Evolutionary conservation across 2,888 invertebrate genomes (phyloP).

Genomic region (Stomorhina lunata): DNA sequence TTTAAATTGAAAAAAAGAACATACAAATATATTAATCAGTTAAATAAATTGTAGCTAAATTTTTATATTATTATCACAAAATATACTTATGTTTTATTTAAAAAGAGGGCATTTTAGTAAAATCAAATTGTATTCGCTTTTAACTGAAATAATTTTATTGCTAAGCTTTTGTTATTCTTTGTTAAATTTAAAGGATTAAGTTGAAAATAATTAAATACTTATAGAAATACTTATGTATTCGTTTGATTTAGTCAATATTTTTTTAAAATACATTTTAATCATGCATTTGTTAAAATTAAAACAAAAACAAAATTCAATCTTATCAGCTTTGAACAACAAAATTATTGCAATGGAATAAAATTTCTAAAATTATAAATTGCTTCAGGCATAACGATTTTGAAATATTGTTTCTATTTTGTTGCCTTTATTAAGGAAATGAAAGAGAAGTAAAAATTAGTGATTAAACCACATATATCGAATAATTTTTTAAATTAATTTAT

Average conservation of each 20-base stretch:
- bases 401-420: not conserved
- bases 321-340: slow-evolving; percentile 29
- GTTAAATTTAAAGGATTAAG: too few species aligned
- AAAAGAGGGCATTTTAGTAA: slow-evolving; percentile 16
- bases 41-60: slow-evolving; percentile 7
- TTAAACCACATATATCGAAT: too few species aligned
- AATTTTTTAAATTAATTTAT: too few species aligned
- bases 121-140: too few species aligned
- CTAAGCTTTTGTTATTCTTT: too few species aligned
- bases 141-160: too few species aligned
- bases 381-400: not conserved
- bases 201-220: not conserved
- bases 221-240: not conserved
- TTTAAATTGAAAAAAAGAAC: slow-evolving; percentile 25
- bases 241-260: slow-evolving; percentile 7
- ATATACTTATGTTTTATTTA: not conserved
- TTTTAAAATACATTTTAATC: too few species aligned
- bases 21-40: not conserved
- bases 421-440: too few species aligned
- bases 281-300: too few species aligned
- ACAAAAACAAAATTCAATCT: not conserved
- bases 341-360: not conserved
- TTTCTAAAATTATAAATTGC: not conserved
- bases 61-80: not conserved
- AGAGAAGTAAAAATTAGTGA: too few species aligned